These are phyloP conservation scores for Chrysolina oricalcia DNA, from an alignment of 2,888 invertebrate species.

Conservation along the genomic window DNA sequence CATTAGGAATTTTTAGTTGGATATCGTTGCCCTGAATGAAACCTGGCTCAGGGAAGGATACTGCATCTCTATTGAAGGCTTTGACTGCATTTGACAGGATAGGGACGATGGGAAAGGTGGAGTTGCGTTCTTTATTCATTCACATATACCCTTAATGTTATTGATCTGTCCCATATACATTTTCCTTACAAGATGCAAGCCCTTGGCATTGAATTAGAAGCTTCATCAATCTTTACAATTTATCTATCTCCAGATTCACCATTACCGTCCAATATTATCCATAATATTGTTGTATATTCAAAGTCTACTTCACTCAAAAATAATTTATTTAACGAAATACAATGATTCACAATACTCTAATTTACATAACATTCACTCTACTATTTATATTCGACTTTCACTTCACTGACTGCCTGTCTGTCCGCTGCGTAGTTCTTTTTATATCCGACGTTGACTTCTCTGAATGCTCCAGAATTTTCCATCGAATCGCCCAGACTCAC, in stretches of 20 bases:
- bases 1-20: background rate
- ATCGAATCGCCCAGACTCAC: too few species aligned
- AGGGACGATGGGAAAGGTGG: slow-evolving; percentile 2
- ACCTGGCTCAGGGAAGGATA: background rate
- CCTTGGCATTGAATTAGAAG: background rate
- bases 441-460: too few species aligned
- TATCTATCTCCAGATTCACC: background rate
- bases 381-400: too few species aligned
- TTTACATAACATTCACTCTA: too few species aligned
- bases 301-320: too few species aligned
- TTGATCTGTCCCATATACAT: background rate
- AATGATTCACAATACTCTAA: too few species aligned
- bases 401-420: too few species aligned
- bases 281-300: too few species aligned
- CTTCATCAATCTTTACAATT: background rate
- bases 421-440: too few species aligned
- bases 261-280: background rate
- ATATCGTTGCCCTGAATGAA: background rate
- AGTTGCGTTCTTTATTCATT: background rate
- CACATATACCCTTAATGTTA: background rate
- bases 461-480: too few species aligned
- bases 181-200: background rate
- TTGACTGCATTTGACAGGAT: background rate
- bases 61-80: background rate
- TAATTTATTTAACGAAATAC: too few species aligned